Evolutionary conservation across 2,797 vertebrate genomes (phyloP).

Genomic region (Sebastolobus alascanus): DNA sequence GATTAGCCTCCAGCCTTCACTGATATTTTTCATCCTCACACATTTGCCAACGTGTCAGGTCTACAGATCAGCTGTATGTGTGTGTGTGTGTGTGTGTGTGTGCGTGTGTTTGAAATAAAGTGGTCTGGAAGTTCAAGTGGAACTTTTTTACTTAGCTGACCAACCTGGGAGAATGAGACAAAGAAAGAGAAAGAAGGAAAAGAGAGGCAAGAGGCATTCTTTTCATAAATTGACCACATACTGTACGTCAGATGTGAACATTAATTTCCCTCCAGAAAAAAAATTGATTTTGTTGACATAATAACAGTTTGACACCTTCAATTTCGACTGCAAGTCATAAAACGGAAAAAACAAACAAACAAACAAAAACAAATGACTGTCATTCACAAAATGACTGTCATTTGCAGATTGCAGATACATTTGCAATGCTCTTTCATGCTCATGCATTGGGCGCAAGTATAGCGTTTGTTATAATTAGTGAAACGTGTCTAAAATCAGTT

Average conservation of each 20-base stretch:
- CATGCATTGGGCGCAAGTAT: not conserved
- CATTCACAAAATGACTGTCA: not conserved
- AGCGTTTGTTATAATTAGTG: not conserved
- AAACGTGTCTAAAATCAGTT: not conserved
- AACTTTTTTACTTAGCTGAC: not conserved
- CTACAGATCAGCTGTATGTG: not conserved
- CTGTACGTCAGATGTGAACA: not conserved
- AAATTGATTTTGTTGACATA: not conserved
- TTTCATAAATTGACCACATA: not conserved
- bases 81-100: not conserved
- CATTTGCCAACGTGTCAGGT: conserved; percentile 5
- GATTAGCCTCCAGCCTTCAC: conserved; percentile 17
- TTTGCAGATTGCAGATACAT: not conserved
- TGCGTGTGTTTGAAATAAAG: not conserved
- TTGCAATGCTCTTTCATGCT: not conserved
- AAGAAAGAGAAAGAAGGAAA: not conserved
- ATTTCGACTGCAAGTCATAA: not conserved
- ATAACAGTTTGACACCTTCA: not conserved
- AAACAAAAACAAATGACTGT: not conserved
- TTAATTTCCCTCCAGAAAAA: not conserved
- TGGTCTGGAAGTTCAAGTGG: not conserved
- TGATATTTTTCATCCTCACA: not conserved
- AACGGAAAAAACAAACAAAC: not conserved
- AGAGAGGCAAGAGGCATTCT: not conserved
- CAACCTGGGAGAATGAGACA: not conserved